phyloP scores from a whole-genome alignment of 1,140 invertebrate genomes.

The Danaus melanippus region DNA sequence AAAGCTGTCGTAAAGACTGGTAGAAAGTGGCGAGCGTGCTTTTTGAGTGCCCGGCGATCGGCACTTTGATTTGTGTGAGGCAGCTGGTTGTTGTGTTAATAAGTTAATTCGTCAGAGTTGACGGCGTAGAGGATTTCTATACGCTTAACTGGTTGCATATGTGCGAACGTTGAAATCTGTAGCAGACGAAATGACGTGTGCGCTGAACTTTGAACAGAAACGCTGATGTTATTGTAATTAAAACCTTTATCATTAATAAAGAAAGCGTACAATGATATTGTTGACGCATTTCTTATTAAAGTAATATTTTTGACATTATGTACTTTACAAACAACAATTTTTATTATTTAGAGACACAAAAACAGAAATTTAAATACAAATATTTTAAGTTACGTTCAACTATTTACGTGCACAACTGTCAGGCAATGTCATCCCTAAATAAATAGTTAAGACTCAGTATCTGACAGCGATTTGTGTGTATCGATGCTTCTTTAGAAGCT shows the following conservation, averaged over 20 bases:
- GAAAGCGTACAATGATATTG: too few species aligned
- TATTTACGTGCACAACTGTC: conserved; percentile 7
- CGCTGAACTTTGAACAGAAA: conserved; percentile 3
- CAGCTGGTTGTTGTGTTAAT: conserved; percentile 67
- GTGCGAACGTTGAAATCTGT: conserved; percentile 34
- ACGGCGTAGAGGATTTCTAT: conserved; percentile 53
- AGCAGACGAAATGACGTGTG: background rate
- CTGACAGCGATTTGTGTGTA: conserved; percentile 23
- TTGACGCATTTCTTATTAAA: too few species aligned
- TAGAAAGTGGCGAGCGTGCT: conserved; percentile 33
- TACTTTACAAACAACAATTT: too few species aligned
- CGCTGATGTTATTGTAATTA: background rate
- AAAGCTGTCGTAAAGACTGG: conserved; percentile 57
- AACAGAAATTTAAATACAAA: too few species aligned
- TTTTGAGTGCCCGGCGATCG: conserved; percentile 39
- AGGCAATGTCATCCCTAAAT: conserved; percentile 14
- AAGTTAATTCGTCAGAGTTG: conserved; percentile 70
- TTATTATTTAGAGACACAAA: too few species aligned
- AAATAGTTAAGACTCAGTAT: conserved; percentile 12
- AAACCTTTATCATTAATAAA: background rate
- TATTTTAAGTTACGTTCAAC: too few species aligned
- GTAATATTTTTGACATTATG: too few species aligned
- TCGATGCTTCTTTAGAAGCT: conserved; percentile 24
- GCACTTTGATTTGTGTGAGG: conserved; percentile 65
- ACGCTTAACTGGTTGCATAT: conserved; percentile 28